phyloP scores from a whole-genome alignment of 2,113 vertebrate genomes.

The Isurus oxyrinchus region DNA sequence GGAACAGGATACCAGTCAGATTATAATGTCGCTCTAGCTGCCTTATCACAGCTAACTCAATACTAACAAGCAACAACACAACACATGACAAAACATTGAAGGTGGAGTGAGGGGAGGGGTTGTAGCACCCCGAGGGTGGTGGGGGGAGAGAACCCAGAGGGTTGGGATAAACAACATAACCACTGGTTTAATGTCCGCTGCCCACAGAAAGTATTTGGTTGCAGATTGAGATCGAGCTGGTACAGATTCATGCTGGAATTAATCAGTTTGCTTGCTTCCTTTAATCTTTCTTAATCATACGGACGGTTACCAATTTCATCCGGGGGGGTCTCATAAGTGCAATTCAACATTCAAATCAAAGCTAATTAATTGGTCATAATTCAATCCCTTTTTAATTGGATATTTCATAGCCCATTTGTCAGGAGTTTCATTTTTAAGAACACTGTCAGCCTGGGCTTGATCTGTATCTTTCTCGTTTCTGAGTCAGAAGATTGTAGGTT shows the following conservation, averaged over 20 bases:
- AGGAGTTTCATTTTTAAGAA: not conserved
- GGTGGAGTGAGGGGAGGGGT: not conserved
- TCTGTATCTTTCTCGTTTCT: not conserved
- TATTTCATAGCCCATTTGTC: not conserved
- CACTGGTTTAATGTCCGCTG: not conserved
- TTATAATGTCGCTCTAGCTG: not conserved
- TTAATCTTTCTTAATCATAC: not conserved
- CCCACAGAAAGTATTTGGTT: not conserved
- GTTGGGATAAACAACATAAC: no score
- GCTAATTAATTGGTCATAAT: not conserved
- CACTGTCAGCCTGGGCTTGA: not conserved
- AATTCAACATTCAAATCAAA: not conserved
- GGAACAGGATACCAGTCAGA: not conserved
- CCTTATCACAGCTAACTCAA: not conserved
- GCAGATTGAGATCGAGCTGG: not conserved
- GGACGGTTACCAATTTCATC: not conserved
- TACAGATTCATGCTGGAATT: not conserved
- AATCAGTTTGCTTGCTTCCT: not conserved
- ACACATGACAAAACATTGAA: not conserved
- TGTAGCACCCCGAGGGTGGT: no score
- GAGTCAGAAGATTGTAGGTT: not conserved
- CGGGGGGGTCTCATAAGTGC: not conserved
- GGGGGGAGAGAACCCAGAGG: no score
- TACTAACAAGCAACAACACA: not conserved
- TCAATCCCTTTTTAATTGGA: not conserved